Base-by-base conservation (phyloP, 37 sponge, comb jelly and placozoan species). In the Axinella damicornis region DNA sequence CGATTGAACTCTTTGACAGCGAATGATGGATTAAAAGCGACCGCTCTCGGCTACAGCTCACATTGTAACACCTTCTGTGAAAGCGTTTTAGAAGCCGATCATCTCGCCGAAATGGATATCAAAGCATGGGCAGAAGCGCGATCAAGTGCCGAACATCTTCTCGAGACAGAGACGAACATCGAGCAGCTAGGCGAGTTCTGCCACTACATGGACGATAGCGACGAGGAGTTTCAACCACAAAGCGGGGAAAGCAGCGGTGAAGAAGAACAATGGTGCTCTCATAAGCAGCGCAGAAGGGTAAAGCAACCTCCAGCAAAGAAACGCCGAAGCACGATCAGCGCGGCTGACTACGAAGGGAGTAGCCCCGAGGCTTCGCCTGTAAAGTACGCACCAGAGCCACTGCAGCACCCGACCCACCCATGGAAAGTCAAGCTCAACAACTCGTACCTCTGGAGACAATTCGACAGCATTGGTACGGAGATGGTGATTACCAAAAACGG, bases 401-500 rank as follows among this genome's bases (percentile, higher is more conserved):
- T 46, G 46, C 46, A 12, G 9, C 46, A 46, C 4, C 46, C 4
- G 46, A 28, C 38, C 27, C 41, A 53, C 5, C 73, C 56, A 4
- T 84, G 84, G 84, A 74, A 5, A 32, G 93, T 90, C 0, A 65
- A 27, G 56, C 87, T 97, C 62, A 87, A 88, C 41, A 92, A 94
- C 61, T 40, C 24, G 9, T 65, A 71, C 18, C 66, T 94, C 24
- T 97, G 97, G 97, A 67, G 61, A 66, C 34, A 83, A 56, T 97
- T 97, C 39, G 80, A 86, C 55, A 41, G 68, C 2, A 69, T 90
- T 56, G 93, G 93, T 24, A 95, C 95, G n/a, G 98, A 97, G 69
- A 97, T 97, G 98, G 87, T 97, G 28, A 92, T 97, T 46, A 97
- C 95, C 15, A 92, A 92, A 53, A 76, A 58, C 1, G 95, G 95